Evolutionary conservation across 1,140 invertebrate species (phyloP).

Genomic region (Heliconius hewitsoni): DNA sequence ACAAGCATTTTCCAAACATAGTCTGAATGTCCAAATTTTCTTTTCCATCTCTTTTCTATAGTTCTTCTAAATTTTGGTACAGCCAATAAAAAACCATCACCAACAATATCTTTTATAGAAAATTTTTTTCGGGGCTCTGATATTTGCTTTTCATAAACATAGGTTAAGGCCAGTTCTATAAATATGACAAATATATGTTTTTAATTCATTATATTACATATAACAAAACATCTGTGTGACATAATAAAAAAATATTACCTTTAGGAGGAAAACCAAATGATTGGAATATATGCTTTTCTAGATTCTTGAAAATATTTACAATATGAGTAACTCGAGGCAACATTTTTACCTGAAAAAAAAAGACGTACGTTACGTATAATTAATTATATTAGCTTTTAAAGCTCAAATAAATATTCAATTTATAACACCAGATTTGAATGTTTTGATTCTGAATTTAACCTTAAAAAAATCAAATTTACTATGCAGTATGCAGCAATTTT

Average conservation of each 20-base stretch:
- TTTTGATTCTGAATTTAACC: neutral
- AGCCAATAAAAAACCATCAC: slow-evolving; percentile 90
- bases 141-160: slow-evolving; percentile 51
- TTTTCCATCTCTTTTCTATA: slow-evolving; percentile 86
- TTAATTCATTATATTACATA: neutral
- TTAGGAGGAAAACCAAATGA: slow-evolving; percentile 64
- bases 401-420: no score
- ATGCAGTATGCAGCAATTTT: no score
- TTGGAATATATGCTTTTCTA: slow-evolving; percentile 59
- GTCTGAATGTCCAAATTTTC: slow-evolving; percentile 86
- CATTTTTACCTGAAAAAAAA: slow-evolving; percentile 43
- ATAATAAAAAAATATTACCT: slow-evolving; percentile 44
- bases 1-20: slow-evolving; percentile 85
- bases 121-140: slow-evolving; percentile 48
- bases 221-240: neutral
- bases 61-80: slow-evolving; percentile 90
- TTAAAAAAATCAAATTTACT: neutral
- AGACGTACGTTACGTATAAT: neutral
- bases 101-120: slow-evolving; percentile 84
- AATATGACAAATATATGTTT: neutral
- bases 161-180: slow-evolving; percentile 64
- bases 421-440: neutral
- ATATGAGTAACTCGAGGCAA: slow-evolving; percentile 49
- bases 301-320: slow-evolving; percentile 49
- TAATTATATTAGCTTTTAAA: neutral